Evolutionary conservation across 2,113 vertebrate species (phyloP), one percentile per base, ranked within the genome.

Genomic region (Poicephalus gulielmi): DNA sequence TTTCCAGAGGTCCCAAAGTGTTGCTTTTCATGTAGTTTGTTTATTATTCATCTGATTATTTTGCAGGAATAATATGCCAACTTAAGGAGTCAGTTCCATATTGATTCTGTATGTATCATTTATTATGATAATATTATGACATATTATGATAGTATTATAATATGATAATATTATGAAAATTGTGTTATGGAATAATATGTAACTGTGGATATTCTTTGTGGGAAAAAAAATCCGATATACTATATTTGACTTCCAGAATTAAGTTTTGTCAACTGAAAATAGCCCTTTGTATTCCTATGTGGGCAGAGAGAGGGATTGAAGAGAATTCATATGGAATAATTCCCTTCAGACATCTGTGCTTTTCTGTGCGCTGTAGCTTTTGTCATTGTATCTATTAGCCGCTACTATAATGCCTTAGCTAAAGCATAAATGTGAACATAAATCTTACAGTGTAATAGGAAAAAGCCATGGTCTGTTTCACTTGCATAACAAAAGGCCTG

Each of bases 391-490:
- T 44, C 13, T n/a, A 11, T 53, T 22, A 41, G 35, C 1, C 0
- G 2, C 41, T 74, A 31, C 35, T 6, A 3, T 20, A 83, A 27
- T 41, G 19, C 47, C 78, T 20, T 23, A 59, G 28, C 59, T 62
- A 27, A 27, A 78, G 41, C 41, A 20, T 31, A 37, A 15, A 18
- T 13, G 44, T 66, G 70, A 64, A 41, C 60, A n/a, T 35, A 23
- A 43, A 43, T 7, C n/a, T 81, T 33, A 10, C 62, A 31, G 13
- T 20, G 15, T 52, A 49, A 22, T 25, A 41, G 31, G 27, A 59
- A 55, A 67, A 53, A 1, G 0, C 6, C 23, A 3, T 25, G 19
- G 8, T 20, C 52, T 44, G 2, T 41, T 46, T 52, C 6, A 6
- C 35, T 13, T 71, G 47, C 23, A 5, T 25, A 28, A 41, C 9